Base-by-base conservation (phyloP, 2,113 vertebrate genomes). In the Nerophis ophidion region DNA sequence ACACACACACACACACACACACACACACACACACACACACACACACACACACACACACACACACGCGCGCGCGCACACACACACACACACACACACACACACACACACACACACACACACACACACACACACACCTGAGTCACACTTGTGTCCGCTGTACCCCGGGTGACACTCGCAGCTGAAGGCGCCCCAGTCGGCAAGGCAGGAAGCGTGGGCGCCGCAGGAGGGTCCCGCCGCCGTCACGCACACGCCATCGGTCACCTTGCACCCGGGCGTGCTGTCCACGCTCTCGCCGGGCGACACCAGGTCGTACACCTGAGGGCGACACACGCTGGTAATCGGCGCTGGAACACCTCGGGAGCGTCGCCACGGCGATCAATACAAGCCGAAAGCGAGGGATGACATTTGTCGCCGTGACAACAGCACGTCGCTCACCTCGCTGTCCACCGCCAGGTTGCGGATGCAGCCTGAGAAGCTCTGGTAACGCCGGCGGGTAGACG, bases 111-210 rank as follows among this genome's bases (percentile, higher is more conserved):
- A 61, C 26, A 19, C 26, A 10, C 47, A 48, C n/a, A 48, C 7
- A 17, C 47, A 17, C 15, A 48, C 8, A 16, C 2, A 7, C 75
- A 73, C 80, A 95, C 94, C 91, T 66, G 73, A 83, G 48, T 94
- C 91, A 83, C 94, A 96, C 4, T 84, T 84, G 67, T 90, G 84
- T 71, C 93, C 93, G 2, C 63, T 81, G 65, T 89, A 92, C 47
- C 93, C 93, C 0, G 92, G 82, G 57, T 86, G 88, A 17, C 94
- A 96, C 66, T 92, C 84, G 64, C 94, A 96, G 81, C 55, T 93
- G 74, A 93, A 92, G 44, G 89, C 93, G 61, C 89, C 90, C 93
- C 91, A 93, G 47, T 88, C 90, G 5, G 91, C 90, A 47, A 88
- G 69, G 63, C 93, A 95, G 63, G 86, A 91, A 46, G 91, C 92